Evolutionary conservation across 2,113 vertebrate genomes (phyloP), one percentile per base, ranked within the genome.

Genomic region (Atrichornis clamosus): DNA sequence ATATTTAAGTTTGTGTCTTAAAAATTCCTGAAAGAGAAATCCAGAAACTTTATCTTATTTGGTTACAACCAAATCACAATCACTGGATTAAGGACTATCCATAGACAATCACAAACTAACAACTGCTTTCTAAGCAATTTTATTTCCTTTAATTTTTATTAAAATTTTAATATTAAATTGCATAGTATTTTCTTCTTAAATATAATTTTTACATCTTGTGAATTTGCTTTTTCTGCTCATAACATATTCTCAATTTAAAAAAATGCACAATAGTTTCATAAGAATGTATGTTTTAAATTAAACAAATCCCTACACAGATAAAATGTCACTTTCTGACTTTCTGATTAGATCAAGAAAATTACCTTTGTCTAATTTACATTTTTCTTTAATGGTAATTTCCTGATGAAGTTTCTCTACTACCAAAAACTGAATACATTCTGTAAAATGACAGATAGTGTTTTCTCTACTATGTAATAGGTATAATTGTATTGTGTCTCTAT

Each of bases 1-100:
- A 0, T 1, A 1, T 68, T 77, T 21, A 52, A 52, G 49, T 65
- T 24, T 55, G 12, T 1, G 6, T 10, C 3, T 64, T 46, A 58
- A 74, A 59, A 52, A 22, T 19, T 50, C n/a, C 16, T 65, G 35
- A 82, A 52, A 70, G 4, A 78, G 10, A 60, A 82, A 75, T 33
- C 7, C 13, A 27, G 10, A 53, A 53, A n/a, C 5, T 72, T 32
- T 33, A 5, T 49, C 7, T 20, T 64, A 24, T 58, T 76, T 39
- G 12, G n/a, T 70, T 59, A 5, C 20, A 52, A 42, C 3, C 8
- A 67, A 68, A 83, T 63, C 17, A 42, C 10, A 20, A 4, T n/a
- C 37, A 47, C 24, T 73, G 17, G n/a, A 50, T 24, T n/a, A 8
- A 42, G 15, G 14, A 62, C 41, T 75, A 52, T 68, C 22, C 13